Percentiles rank a stretch among this genome's conserved stretches.
These are phyloP conservation scores for Tenthredo amoena DNA, from an alignment of 2,888 invertebrate genomes.

Conservation along the genomic window DNA sequence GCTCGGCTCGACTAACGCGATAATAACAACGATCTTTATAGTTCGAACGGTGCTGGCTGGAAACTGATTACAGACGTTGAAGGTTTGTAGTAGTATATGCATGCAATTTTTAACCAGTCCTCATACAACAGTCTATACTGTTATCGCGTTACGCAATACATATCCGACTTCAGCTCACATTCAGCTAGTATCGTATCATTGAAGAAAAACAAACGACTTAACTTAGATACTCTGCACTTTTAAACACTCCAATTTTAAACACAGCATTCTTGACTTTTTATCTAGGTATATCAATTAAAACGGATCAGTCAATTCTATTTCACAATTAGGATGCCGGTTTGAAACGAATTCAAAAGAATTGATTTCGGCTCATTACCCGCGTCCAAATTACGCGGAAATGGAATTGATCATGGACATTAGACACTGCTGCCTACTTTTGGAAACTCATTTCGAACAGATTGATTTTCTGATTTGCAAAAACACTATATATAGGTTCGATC, in stretches of 20 bases:
- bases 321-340: not conserved
- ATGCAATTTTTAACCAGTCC: not conserved
- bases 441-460: not conserved
- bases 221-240: not conserved
- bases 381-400: not conserved
- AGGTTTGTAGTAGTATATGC: not conserved
- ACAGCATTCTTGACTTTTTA: not conserved
- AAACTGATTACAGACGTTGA: not conserved
- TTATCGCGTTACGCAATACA: conserved; percentile 22
- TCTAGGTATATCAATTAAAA: not conserved
- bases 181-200: not conserved
- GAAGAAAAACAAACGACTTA: not conserved
- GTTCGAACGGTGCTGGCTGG: not conserved
- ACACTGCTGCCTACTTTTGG: too few species aligned
- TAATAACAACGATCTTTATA: not conserved
- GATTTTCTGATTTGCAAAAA: too few species aligned
- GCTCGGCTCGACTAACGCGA: not conserved
- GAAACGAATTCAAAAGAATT: not conserved
- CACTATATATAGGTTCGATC: too few species aligned
- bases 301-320: not conserved
- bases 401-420: not conserved
- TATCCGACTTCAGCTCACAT: not conserved
- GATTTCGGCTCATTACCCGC: not conserved
- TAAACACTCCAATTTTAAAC: not conserved
- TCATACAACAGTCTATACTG: not conserved